Conservation (phyloP, 2,888 invertebrate genomes). For the Apoderus coryli region DNA sequence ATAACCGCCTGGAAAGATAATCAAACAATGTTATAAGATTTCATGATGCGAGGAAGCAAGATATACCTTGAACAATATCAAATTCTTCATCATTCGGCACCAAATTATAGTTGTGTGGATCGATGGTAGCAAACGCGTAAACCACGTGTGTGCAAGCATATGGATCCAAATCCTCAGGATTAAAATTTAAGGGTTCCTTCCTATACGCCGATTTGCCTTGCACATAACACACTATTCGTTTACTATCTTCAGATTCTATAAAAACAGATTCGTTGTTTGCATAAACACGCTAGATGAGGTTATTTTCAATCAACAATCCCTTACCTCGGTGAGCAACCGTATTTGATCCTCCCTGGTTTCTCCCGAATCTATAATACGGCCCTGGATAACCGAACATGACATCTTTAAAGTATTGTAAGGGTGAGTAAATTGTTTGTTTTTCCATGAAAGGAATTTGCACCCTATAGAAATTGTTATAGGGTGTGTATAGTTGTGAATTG, state of each 20-base stretch:
- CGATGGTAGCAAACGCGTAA: conserved; percentile 56
- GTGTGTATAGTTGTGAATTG: background rate
- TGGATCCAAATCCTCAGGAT: conserved; percentile 46
- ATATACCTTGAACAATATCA: conserved; percentile 53
- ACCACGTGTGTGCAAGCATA: conserved; percentile 59
- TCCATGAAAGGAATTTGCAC: conserved; percentile 8
- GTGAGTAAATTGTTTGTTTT: conserved; percentile 19
- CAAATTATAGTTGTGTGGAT: conserved; percentile 47
- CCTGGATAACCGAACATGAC: conserved; percentile 19
- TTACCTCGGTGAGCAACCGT: too few species aligned
- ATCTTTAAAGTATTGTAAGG: conserved; percentile 21
- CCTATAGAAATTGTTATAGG: background rate
- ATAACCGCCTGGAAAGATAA: conserved; percentile 48
- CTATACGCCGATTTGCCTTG: conserved; percentile 54
- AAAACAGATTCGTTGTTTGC: conserved; percentile 6
- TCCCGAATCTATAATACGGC: too few species aligned
- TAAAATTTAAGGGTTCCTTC: conserved; percentile 49
- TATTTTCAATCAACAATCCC: too few species aligned
- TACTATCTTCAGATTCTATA: conserved; percentile 16
- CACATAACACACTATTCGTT: conserved; percentile 51
- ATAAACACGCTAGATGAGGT: background rate
- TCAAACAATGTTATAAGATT: conserved; percentile 5
- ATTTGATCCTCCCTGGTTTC: too few species aligned
- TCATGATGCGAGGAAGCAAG: background rate
- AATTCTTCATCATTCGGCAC: conserved; percentile 52